phyloP scores from a whole-genome alignment of 2,797 vertebrate genomes.

The Sarcophilus harrisii region DNA sequence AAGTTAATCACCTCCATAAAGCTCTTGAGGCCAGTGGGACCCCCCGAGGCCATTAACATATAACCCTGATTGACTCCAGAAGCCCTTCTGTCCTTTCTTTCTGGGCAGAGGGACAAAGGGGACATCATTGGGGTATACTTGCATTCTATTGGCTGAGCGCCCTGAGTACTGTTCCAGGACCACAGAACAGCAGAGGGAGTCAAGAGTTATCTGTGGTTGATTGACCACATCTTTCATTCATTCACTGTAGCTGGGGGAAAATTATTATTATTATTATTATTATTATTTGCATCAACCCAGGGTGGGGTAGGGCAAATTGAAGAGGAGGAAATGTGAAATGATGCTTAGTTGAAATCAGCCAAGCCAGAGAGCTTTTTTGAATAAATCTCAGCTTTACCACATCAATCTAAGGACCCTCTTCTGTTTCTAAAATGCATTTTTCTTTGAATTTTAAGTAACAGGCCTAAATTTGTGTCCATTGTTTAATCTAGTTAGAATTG shows the following conservation, averaged over 20 bases:
- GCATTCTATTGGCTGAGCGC: not conserved
- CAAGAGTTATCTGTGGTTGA: not conserved
- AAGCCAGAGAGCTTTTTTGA: not conserved
- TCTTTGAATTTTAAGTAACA: not conserved
- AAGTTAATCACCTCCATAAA: conserved; percentile 37
- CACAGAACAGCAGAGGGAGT: not conserved
- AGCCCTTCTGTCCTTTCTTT: not conserved
- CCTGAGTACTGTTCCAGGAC: not conserved
- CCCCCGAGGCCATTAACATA: not conserved
- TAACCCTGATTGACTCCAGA: not conserved
- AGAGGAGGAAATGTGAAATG: not conserved
- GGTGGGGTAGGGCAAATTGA: not conserved
- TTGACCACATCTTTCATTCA: not conserved
- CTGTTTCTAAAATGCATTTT: conserved; percentile 14
- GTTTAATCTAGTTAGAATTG: not conserved
- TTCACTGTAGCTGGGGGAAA: not conserved
- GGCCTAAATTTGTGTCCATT: not conserved
- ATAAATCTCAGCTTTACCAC: not conserved
- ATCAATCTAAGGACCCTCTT: not conserved
- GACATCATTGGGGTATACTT: not conserved
- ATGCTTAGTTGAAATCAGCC: not conserved
- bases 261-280: not conserved
- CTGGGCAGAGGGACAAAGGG: not conserved
- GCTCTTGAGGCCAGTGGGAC: conserved; percentile 52
- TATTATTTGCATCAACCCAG: not conserved